Conservation (phyloP, 2,797 vertebrate species). For the Enteromius anoplus region DNA sequence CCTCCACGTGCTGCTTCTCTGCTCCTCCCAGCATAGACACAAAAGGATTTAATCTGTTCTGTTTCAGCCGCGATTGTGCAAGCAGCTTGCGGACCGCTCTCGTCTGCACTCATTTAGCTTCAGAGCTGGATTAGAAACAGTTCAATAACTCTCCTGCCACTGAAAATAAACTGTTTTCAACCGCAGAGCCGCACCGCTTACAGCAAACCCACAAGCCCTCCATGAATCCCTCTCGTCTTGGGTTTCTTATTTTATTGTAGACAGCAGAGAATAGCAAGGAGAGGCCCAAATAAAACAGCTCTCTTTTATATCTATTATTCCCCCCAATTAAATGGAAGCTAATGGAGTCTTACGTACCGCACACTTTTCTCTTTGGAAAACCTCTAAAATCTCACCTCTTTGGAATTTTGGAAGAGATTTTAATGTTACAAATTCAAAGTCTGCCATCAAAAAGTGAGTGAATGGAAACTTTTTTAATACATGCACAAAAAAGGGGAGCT, state of each 20-base stretch:
- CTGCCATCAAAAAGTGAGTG: background rate
- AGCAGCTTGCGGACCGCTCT: slow-evolving; percentile 35
- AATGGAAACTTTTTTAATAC: background rate
- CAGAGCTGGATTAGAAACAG: slow-evolving; percentile 47
- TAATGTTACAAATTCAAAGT: background rate
- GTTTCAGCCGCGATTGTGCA: slow-evolving; percentile 29
- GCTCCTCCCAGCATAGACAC: slow-evolving; percentile 31
- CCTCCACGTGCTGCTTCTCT: slow-evolving; percentile 33
- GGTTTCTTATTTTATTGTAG: slow-evolving; percentile 8
- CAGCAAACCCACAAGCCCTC: slow-evolving; percentile 26
- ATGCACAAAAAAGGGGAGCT: background rate
- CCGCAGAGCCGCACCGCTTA: slow-evolving; percentile 1
- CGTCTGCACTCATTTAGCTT: slow-evolving; percentile 41
- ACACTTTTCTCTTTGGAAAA: background rate
- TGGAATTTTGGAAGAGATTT: background rate
- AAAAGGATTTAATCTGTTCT: slow-evolving; percentile 50
- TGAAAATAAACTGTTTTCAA: slow-evolving; percentile 41
- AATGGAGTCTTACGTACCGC: background rate
- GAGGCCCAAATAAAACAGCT: background rate
- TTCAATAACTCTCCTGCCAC: slow-evolving; percentile 42
- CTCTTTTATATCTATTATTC: background rate
- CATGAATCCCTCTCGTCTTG: slow-evolving; percentile 17
- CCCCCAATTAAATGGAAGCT: background rate
- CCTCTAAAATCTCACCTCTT: background rate
- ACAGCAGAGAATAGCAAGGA: background rate